These are phyloP conservation scores for Drosophila burlai DNA, from an alignment of 1,140 invertebrate species.

Conservation along the genomic window DNA sequence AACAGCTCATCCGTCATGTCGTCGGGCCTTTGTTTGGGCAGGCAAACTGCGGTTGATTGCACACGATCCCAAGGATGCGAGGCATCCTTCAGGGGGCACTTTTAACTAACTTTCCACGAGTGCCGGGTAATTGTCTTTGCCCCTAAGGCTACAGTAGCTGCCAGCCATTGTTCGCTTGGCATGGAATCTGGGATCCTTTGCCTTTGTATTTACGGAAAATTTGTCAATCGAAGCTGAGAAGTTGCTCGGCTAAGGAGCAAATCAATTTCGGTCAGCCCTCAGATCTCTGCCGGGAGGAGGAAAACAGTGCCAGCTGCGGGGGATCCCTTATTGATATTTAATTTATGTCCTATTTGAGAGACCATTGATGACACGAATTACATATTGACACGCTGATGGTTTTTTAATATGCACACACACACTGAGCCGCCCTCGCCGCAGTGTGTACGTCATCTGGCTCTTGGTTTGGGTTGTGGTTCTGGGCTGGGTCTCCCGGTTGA, in stretches of 20 bases:
- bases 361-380: constrained; percentile 75
- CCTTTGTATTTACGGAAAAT: constrained; percentile 42
- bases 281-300: constrained; percentile 38
- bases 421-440: not conserved
- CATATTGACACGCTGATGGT: constrained; percentile 83
- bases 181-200: constrained; percentile 7
- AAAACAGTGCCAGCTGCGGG: constrained; percentile 25
- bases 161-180: constrained; percentile 15
- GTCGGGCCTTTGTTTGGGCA: constrained; percentile 58
- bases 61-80: constrained; percentile 69
- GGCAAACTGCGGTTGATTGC: constrained; percentile 82
- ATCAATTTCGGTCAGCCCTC: constrained; percentile 53
- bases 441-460: constrained; percentile 47
- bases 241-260: constrained; percentile 49
- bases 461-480: not conserved
- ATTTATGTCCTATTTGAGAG: constrained; percentile 76
- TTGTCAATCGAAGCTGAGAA: constrained; percentile 63
- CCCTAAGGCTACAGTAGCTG: constrained; percentile 60
- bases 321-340: constrained; percentile 78
- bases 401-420: constrained; percentile 76
- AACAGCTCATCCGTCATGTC: constrained; percentile 66
- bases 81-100: constrained; percentile 54
- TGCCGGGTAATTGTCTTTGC: constrained; percentile 58
- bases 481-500: constrained; percentile 35
- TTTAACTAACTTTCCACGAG: constrained; percentile 69